These are phyloP conservation scores for Venturia canescens DNA, from an alignment of 1,140 invertebrate genomes.

Conservation along the genomic window DNA sequence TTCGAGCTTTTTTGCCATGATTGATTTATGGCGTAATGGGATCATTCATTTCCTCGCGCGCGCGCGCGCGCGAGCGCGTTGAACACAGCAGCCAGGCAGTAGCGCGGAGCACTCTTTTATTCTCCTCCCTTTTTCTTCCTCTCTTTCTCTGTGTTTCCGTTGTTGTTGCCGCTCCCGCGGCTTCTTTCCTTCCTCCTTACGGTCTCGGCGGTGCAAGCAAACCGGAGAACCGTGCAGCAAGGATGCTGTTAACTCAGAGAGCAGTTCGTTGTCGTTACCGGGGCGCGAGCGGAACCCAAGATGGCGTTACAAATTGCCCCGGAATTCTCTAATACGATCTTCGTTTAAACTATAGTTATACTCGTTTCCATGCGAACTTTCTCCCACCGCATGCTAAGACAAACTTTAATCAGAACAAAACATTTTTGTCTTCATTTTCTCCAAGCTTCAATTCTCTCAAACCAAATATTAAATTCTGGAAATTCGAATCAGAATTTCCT, in stretches of 20 bases:
- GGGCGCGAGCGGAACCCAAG: slow-evolving; percentile 57
- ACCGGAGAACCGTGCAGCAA: slow-evolving; percentile 12
- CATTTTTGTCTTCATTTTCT: neutral
- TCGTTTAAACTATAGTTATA: neutral
- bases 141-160: slow-evolving; percentile 33
- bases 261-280: slow-evolving; percentile 44
- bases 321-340: slow-evolving; percentile 63
- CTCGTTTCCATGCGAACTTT: neutral
- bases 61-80: slow-evolving; percentile 16
- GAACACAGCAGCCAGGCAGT: slow-evolving; percentile 45
- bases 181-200: slow-evolving; percentile 39
- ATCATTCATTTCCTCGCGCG: slow-evolving; percentile 50
- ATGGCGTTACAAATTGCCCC: slow-evolving; percentile 69
- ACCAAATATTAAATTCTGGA: no score
- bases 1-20: slow-evolving; percentile 64
- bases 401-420: neutral
- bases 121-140: slow-evolving; percentile 22
- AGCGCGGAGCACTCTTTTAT: slow-evolving; percentile 18
- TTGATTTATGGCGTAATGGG: slow-evolving; percentile 71
- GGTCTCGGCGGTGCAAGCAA: slow-evolving; percentile 2
- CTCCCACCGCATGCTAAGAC: neutral
- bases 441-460: neutral
- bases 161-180: slow-evolving; percentile 55
- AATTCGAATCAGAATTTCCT: no score
- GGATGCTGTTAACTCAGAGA: neutral